A percentile compares a stretch with the other conserved stretches of the same genome.
phyloP scores from a whole-genome alignment of 2,797 vertebrate species.

The Sebastes miniatus region DNA sequence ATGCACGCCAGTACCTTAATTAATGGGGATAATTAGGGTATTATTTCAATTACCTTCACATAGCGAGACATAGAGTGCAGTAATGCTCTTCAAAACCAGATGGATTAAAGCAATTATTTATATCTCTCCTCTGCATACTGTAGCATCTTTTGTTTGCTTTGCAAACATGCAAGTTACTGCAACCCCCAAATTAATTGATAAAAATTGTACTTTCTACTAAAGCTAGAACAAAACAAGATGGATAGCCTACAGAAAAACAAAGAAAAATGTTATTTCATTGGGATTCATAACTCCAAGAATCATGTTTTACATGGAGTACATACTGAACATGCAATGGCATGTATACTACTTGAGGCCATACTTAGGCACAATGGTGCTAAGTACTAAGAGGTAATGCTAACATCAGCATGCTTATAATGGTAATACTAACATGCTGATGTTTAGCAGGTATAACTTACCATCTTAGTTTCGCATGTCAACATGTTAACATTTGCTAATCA shows the following conservation, averaged over 20 bases:
- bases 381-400: no score
- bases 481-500: neutral
- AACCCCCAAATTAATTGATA: neutral
- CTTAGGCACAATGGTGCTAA: no score
- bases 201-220: no score
- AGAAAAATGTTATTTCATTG: neutral
- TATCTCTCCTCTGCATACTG: neutral
- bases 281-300: neutral
- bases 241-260: neutral
- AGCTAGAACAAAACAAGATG: no score
- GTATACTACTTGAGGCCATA: no score
- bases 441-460: neutral
- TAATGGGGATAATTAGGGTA: neutral
- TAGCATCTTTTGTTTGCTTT: neutral
- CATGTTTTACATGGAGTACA: neutral
- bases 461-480: neutral
- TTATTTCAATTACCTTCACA: neutral
- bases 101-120: constrained; percentile 22
- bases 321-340: neutral
- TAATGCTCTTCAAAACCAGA: no score
- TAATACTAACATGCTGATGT: neutral
- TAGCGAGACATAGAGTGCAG: no score
- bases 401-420: no score
- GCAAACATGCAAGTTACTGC: neutral
- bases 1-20: neutral